phyloP scores from a whole-genome alignment of 1,140 invertebrate genomes.

The Drosophila ambigua region DNA sequence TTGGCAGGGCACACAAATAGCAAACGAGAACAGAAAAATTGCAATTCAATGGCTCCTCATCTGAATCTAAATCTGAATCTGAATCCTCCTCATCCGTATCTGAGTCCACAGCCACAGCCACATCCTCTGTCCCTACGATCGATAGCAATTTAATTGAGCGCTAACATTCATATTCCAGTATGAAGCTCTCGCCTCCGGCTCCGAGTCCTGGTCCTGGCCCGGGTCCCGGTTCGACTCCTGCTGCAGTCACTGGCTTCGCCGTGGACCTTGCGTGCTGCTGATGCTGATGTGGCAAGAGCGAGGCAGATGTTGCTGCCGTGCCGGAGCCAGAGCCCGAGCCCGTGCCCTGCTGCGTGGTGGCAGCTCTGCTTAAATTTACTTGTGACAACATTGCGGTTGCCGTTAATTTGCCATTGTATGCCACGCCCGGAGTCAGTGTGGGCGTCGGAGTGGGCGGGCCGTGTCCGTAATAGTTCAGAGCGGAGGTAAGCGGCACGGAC shows the following conservation, averaged over 20 bases:
- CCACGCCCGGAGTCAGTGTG: constrained; percentile 39
- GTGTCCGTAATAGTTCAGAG: constrained; percentile 75
- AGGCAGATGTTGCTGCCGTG: constrained; percentile 14
- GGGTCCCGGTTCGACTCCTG: too few relatives aligned
- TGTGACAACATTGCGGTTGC: constrained; percentile 78
- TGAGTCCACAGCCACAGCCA: not conserved
- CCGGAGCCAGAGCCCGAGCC: constrained; percentile 4
- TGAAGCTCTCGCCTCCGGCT: constrained; percentile 62
- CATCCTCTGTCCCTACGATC: constrained; percentile 26
- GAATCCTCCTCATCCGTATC: not conserved
- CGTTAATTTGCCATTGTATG: constrained; percentile 78
- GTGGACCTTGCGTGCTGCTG: constrained; percentile 17
- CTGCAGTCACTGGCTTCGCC: not conserved
- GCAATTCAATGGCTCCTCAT: constrained; percentile 11
- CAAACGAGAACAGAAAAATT: constrained; percentile 31
- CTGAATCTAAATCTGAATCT: too few relatives aligned
- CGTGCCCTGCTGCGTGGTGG: constrained; percentile 41
- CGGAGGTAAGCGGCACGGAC: constrained; percentile 59
- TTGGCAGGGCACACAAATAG: constrained; percentile 49
- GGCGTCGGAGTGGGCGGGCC: constrained; percentile 36
- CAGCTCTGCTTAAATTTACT: constrained; percentile 69
- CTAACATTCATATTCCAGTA: constrained; percentile 83
- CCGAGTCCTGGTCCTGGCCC: not conserved
- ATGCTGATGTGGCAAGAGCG: constrained; percentile 4
- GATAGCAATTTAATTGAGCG: constrained; percentile 57